Percentiles rank a stretch among this genome's conserved stretches.
Evolutionary conservation across 1,140 invertebrate genomes (phyloP).

Genomic region (Sogatella furcifera): DNA sequence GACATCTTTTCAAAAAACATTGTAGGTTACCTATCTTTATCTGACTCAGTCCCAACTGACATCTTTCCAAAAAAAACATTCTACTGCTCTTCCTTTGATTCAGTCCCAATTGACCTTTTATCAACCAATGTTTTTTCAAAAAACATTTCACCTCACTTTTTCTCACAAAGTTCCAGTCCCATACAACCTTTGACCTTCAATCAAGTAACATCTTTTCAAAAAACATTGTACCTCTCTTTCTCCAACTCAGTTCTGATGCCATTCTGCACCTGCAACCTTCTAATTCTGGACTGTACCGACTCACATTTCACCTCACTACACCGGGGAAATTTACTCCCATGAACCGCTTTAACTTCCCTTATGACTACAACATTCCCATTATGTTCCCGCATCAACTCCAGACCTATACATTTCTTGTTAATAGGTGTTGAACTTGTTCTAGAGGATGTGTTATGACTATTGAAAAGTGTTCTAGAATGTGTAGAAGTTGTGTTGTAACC

Average conservation of each 20-base stretch:
- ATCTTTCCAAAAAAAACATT: too few species aligned
- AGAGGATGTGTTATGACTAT: slow-evolving; percentile 1
- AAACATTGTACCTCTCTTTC: slow-evolving; percentile 11
- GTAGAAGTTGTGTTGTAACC: background rate
- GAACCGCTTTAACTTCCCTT: slow-evolving; percentile 37
- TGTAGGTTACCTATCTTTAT: too few species aligned
- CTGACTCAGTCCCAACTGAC: too few species aligned
- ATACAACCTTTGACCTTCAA: too few species aligned
- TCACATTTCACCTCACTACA: slow-evolving; percentile 44
- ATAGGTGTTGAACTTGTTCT: slow-evolving; percentile 5
- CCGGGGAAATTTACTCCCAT: slow-evolving; percentile 38
- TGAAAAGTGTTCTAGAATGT: too few species aligned
- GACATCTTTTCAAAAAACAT: too few species aligned
- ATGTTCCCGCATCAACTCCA: slow-evolving; percentile 23
- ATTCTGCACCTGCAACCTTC: slow-evolving; percentile 37
- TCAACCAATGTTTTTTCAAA: too few species aligned
- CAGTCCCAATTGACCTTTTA: too few species aligned
- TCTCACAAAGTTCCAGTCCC: too few species aligned
- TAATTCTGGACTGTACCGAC: slow-evolving; percentile 40
- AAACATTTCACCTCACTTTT: too few species aligned
- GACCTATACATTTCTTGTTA: slow-evolving; percentile 18
- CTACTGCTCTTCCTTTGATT: too few species aligned
- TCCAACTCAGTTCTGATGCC: slow-evolving; percentile 14
- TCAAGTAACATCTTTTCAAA: background rate
- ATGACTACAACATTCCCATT: slow-evolving; percentile 40